These are phyloP conservation scores for Sesamia nonagrioides DNA, from an alignment of 1,140 invertebrate species.

Conservation along the genomic window DNA sequence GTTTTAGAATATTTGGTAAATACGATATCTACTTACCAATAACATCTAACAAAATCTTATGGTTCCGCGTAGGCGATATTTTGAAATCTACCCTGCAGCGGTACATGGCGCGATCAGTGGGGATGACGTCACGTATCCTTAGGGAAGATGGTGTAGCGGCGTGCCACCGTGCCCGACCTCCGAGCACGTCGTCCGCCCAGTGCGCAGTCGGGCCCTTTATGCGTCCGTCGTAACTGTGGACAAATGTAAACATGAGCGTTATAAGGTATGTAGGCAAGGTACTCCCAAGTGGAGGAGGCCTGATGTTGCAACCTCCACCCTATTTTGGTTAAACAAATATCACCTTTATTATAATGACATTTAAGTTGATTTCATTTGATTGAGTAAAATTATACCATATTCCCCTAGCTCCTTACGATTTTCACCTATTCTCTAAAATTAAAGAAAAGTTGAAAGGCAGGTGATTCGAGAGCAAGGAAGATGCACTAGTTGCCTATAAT, in stretches of 20 bases:
- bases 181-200: slow-evolving; percentile 95
- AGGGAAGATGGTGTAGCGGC: slow-evolving; percentile 91
- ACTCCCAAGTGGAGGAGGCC: too few species aligned
- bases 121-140: slow-evolving; percentile 91
- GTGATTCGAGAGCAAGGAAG: too few species aligned
- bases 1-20: not conserved
- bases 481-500: too few species aligned
- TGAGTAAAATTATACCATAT: too few species aligned
- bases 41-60: slow-evolving; percentile 92
- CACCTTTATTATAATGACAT: too few species aligned
- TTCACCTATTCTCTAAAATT: too few species aligned
- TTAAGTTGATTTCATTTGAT: too few species aligned
- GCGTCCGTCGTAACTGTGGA: slow-evolving; percentile 93
- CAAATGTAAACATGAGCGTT: slow-evolving; percentile 10
- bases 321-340: too few species aligned
- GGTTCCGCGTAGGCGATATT: slow-evolving; percentile 93
- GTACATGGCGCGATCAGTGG: slow-evolving; percentile 92
- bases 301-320: too few species aligned
- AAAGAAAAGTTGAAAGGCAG: too few species aligned
- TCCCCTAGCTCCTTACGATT: too few species aligned
- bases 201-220: slow-evolving; percentile 91
- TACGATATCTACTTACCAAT: slow-evolving; percentile 90
- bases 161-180: slow-evolving; percentile 92
- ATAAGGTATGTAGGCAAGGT: too few species aligned
- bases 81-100: slow-evolving; percentile 94